Evolutionary conservation across 2,113 vertebrate species (phyloP).

Genomic region (Thunnus maccoyii): DNA sequence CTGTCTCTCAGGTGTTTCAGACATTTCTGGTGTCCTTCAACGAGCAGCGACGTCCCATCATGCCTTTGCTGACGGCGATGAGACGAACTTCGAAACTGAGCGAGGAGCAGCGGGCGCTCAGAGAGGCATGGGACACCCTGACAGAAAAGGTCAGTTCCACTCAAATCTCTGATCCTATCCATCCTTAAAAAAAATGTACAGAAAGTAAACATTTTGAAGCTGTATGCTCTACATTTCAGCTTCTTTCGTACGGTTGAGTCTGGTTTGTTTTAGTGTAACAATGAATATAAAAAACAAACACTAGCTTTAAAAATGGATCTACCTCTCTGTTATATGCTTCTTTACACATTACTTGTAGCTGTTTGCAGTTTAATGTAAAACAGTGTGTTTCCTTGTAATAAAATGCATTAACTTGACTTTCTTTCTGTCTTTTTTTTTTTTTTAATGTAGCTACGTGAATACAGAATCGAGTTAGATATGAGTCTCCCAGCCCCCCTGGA

Average conservation of each 20-base stretch:
- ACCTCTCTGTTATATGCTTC: too few relatives aligned
- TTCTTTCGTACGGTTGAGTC: too few relatives aligned
- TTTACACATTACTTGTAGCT: too few relatives aligned
- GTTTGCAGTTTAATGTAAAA: too few relatives aligned
- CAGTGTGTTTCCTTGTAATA: too few relatives aligned
- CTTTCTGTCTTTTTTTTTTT: background rate
- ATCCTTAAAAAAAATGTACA: background rate
- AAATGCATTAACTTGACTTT: too few relatives aligned
- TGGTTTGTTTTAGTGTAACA: background rate
- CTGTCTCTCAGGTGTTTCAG: slow-evolving; percentile 87
- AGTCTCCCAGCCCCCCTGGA: slow-evolving; percentile 87
- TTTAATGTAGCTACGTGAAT: slow-evolving; percentile 85
- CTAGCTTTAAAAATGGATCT: too few relatives aligned
- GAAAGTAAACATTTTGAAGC: too few relatives aligned
- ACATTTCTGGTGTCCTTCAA: slow-evolving; percentile 91
- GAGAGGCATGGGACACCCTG: slow-evolving; percentile 87
- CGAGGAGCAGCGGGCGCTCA: slow-evolving; percentile 84
- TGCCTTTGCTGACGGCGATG: slow-evolving; percentile 86
- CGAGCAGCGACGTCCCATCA: slow-evolving; percentile 87
- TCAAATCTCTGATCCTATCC: background rate
- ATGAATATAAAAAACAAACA: too few relatives aligned
- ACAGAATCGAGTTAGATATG: slow-evolving; percentile 86
- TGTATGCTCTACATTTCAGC: too few relatives aligned
- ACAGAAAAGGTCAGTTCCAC: slow-evolving; percentile 84
- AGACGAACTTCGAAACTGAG: slow-evolving; percentile 77